These are phyloP conservation scores for Serrognathus titanus DNA, from an alignment of 2,888 invertebrate genomes.

Conservation along the genomic window DNA sequence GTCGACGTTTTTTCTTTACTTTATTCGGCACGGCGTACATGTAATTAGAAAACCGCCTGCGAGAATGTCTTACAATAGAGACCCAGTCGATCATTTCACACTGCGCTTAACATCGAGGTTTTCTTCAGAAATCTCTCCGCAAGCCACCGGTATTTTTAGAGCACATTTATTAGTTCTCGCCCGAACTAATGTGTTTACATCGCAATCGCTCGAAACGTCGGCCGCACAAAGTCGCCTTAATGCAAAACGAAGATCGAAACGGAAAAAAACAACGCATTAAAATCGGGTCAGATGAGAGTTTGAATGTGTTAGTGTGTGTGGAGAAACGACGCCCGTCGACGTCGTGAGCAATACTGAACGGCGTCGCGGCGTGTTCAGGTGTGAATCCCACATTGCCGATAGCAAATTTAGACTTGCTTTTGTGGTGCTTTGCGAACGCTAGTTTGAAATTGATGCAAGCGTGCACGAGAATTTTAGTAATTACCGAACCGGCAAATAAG, in stretches of 20 bases:
- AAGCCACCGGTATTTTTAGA: background rate
- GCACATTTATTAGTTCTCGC: background rate
- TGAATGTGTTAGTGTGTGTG: background rate
- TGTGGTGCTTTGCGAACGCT: background rate
- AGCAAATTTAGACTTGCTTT: conserved; percentile 26
- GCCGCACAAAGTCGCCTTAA: background rate
- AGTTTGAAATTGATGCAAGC: background rate
- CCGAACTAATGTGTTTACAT: background rate
- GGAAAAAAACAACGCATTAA: background rate
- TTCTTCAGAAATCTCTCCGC: background rate
- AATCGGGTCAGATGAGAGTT: background rate
- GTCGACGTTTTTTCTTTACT: conserved; percentile 58
- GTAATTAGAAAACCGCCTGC: conserved; percentile 68
- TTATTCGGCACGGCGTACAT: conserved; percentile 64
- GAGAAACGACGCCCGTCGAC: conserved; percentile 16
- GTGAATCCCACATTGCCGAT: conserved; percentile 23
- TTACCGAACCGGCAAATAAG: background rate
- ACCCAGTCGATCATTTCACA: conserved; percentile 71
- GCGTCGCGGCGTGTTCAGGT: conserved; percentile 26
- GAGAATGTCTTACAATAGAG: conserved; percentile 69
- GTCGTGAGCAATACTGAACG: conserved; percentile 27
- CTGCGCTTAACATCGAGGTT: background rate
- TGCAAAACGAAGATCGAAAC: background rate
- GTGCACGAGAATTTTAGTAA: background rate
- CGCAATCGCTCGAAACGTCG: background rate